Evolutionary conservation across 2,797 vertebrate species (phyloP), one percentile per base, ranked within the genome.

Genomic region (Neopelma chrysocephalum): DNA sequence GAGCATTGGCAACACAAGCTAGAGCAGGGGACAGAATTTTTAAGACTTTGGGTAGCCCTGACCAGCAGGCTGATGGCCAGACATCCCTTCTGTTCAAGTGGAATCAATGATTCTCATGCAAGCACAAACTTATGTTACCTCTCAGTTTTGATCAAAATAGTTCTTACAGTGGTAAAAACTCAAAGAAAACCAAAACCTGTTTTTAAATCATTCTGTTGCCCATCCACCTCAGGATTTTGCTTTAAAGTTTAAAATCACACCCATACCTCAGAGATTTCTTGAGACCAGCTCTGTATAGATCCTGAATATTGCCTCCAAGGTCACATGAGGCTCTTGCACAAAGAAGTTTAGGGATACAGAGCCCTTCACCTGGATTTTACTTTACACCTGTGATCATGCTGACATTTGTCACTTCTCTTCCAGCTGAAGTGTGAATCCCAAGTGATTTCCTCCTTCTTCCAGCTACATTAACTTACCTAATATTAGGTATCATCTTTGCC

Each of bases 171-270:
- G 16, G 10, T 22, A 82, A 86, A 77, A 60, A 9, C 9, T 7
- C 9, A 31, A 40, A 48, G 25, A 20, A 53, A 77, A 40, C 15
- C 10, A 54, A 62, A 77, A 22, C 0, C 0, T 19, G 8, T 16
- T 86, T 73, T 83, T 48, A 94, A 58, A 43, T 51, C 8, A 54
- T 50, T 22, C 9, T 56, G 12, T 57, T 65, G 32, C 4, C 23
- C 26, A 57, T 72, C 7, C 11, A 83, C 9, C 10, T 13, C 27
- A 4, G 16, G 2, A 64, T 87, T 70, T 87, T 84, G 3, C 42
- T 81, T 66, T 36, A 40, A 81, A 8, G 27, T 70, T 86, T 77
- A 71, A 93, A 71, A 82, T 71, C 18, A 53, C 31, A 10, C 6
- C 15, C 32, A 50, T 9, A 45, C 2, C 32, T 61, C 65, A 70